These are phyloP conservation scores for Meta bourneti DNA, from an alignment of 2,888 invertebrate genomes.

Conservation along the genomic window DNA sequence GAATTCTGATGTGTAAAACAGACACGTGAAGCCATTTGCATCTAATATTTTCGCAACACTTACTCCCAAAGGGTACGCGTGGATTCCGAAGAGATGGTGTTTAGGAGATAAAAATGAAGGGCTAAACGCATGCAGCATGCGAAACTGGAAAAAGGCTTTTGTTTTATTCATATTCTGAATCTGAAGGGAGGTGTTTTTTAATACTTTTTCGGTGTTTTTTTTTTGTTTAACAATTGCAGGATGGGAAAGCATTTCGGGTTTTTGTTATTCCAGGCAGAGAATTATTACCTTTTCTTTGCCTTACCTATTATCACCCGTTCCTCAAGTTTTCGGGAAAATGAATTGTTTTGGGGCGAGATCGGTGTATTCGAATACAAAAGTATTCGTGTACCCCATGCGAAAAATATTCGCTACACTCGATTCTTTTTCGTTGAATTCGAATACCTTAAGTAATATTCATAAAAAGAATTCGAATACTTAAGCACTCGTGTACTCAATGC, in stretches of 20 bases:
- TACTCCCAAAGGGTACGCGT: neutral
- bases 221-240: constrained; percentile 8
- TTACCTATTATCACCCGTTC: neutral
- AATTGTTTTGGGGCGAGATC: neutral
- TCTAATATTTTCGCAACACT: constrained; percentile 54
- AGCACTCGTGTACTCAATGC: no score
- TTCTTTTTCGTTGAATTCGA: no score
- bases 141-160: constrained; percentile 15
- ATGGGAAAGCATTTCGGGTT: neutral
- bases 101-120: constrained; percentile 16
- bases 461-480: no score
- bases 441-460: no score
- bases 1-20: neutral
- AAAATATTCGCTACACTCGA: no score
- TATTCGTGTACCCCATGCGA: no score
- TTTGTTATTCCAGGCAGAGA: neutral
- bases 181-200: neutral
- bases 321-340: neutral
- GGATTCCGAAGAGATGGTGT: neutral
- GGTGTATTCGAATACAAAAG: neutral
- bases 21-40: constrained; percentile 41
- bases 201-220: constrained; percentile 1
- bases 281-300: neutral
- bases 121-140: constrained; percentile 21
- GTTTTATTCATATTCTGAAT: constrained; percentile 50